A percentile compares a stretch with the other conserved stretches of the same genome.
phyloP scores from a whole-genome alignment of 2,888 invertebrate genomes.

The Volucella inanis region DNA sequence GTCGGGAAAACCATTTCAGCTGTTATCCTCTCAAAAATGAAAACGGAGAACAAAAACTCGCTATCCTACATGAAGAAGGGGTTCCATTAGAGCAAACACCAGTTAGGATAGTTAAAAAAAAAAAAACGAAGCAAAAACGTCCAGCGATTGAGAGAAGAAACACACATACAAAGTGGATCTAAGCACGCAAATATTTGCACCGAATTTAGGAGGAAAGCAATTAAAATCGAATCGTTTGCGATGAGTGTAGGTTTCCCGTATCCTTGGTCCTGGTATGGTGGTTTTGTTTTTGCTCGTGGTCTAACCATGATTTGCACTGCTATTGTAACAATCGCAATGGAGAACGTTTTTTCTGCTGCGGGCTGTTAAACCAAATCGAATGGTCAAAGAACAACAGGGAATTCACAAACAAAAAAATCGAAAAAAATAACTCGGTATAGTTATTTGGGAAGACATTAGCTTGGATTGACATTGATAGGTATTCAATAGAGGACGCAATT shows the following conservation, averaged over 20 bases:
- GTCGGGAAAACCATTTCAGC: not conserved
- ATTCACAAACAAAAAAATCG: conserved; percentile 31
- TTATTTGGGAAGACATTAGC: not conserved
- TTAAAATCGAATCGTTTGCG: conserved; percentile 61
- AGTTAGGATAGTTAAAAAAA: not conserved
- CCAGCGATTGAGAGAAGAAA: conserved; percentile 9
- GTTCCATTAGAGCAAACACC: conserved; percentile 34
- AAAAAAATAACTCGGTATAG: conserved; percentile 17
- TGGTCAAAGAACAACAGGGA: not conserved
- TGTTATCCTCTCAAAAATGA: conserved; percentile 7
- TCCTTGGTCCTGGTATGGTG: not conserved
- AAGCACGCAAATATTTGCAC: conserved; percentile 62
- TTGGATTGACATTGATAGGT: conserved; percentile 6
- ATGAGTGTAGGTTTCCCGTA: conserved; percentile 34
- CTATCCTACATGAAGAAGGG: too few relatives aligned
- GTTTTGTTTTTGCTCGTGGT: not conserved
- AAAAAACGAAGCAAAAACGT: not conserved
- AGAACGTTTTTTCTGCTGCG: conserved; percentile 32
- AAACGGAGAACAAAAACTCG: not conserved
- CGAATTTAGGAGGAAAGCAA: conserved; percentile 66
- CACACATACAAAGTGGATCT: conserved; percentile 15
- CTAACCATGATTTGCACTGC: conserved; percentile 9
- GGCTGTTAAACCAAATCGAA: conserved; percentile 50
- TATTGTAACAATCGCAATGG: conserved; percentile 51
- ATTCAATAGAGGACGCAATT: not conserved